These are phyloP conservation scores for Sericinus montela DNA, from an alignment of 2,888 invertebrate genomes.

Conservation along the genomic window DNA sequence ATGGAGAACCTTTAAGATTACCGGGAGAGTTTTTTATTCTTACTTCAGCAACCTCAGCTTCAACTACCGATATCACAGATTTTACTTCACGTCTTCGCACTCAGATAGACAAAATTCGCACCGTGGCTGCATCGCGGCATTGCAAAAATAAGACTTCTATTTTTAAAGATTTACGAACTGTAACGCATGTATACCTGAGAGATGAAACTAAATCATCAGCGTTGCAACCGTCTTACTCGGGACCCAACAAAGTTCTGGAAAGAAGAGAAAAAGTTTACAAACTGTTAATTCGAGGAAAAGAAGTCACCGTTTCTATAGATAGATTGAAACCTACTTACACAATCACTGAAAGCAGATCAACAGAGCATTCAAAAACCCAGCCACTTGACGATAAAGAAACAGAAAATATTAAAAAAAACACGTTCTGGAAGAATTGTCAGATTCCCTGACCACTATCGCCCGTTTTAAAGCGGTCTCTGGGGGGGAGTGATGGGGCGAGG, in stretches of 20 bases:
- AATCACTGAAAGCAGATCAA: neutral
- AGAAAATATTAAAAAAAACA: no score
- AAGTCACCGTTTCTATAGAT: conserved; percentile 26
- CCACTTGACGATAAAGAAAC: no score
- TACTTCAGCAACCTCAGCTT: no score
- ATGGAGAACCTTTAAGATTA: conserved; percentile 27
- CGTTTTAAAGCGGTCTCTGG: no score
- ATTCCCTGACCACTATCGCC: no score
- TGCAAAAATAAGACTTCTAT: conserved; percentile 10
- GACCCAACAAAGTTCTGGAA: conserved; percentile 28
- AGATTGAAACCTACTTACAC: conserved; percentile 29
- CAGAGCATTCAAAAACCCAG: no score
- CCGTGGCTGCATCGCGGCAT: conserved; percentile 22
- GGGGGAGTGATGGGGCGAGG: no score
- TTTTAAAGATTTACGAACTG: conserved; percentile 29
- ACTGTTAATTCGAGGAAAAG: conserved; percentile 23
- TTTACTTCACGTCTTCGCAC: conserved; percentile 14
- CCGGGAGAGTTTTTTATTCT: conserved; percentile 28
- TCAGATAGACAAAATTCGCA: conserved; percentile 1
- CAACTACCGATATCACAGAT: conserved; percentile 15
- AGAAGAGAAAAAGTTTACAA: conserved; percentile 26
- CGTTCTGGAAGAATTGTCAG: no score
- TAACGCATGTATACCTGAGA: conserved; percentile 27
- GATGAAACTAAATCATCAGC: conserved; percentile 27
- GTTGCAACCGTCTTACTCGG: conserved; percentile 29